Evolutionary conservation across 1,140 invertebrate genomes (phyloP), one percentile per base, ranked within the genome.

Genomic region (Liolophura sinensis): DNA sequence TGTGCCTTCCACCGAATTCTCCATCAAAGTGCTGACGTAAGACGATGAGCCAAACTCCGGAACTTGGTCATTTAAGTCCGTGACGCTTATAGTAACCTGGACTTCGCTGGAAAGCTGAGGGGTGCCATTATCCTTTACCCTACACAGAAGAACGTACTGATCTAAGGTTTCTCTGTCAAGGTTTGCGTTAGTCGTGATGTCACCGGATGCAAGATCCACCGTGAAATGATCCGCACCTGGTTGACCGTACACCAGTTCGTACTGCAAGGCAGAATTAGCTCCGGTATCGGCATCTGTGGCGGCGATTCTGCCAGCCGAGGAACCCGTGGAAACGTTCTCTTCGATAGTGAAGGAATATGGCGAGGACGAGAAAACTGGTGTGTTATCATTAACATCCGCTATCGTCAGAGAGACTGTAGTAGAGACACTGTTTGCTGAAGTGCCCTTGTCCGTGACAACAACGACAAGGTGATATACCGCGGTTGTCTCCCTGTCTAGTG

Each of bases 331-430:
- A 25, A 68, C 70, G 14, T 72, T 67, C 57, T 77, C 73, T 11
- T 49, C 15, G 11, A 75, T 52, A 55, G 22, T 70, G 54, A 70
- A 70, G 15, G 27, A 61, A 55, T 73, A 75, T 24, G 54, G 15
- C 22, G 49, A 54, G 12, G 49, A 63, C 16, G 49, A 70, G 78
- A 3, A 57, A 50, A n/a, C 22, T 0, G 75, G 75, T 12, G 22
- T 57, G 51, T 75, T 75, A 62, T 77, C 75, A 64, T 77, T 75
- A 27, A 72, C 62, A 56, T 77, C 75, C 25, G 62, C 66, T 3
- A 77, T 50, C 18, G 62, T 71, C 51, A 77, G 52, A 27, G 64
- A 57, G 20, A 74, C 59, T 22, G 67, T 74, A 0, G 61, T 54
- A 15, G 62, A 65, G 6, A 67, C 61, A 47, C 54, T 63, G 27